A percentile compares a stretch with the other conserved stretches of the same genome.
phyloP scores from a whole-genome alignment of 2,888 invertebrate genomes.

The Drosophila cognata region DNA sequence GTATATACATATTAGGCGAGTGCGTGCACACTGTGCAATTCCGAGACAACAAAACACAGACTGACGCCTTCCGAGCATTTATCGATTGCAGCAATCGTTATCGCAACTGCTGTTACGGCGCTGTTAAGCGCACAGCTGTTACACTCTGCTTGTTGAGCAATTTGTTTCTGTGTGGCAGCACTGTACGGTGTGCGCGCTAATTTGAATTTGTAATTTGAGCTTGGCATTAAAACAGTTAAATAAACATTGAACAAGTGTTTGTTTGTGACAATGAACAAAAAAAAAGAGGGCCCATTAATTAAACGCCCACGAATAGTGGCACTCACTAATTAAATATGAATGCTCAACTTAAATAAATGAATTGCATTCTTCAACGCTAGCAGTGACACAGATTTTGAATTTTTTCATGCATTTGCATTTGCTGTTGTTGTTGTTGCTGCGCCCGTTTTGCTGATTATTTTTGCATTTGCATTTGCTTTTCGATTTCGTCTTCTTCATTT shows the following conservation, averaged over 20 bases:
- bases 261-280: slow-evolving; percentile 26
- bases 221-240: not conserved
- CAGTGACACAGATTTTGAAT: slow-evolving; percentile 70
- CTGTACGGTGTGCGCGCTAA: slow-evolving; percentile 11
- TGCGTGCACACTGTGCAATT: slow-evolving; percentile 25
- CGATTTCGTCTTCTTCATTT: slow-evolving; percentile 17
- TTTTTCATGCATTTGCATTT: slow-evolving; percentile 33
- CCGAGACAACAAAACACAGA: slow-evolving; percentile 44
- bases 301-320: slow-evolving; percentile 57
- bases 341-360: slow-evolving; percentile 43
- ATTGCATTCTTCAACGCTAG: slow-evolving; percentile 50
- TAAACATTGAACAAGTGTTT: slow-evolving; percentile 1
- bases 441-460: slow-evolving; percentile 36
- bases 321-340: slow-evolving; percentile 41
- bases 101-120: slow-evolving; percentile 14
- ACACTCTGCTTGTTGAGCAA: not conserved
- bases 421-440: slow-evolving; percentile 19
- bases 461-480: slow-evolving; percentile 13
- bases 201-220: slow-evolving; percentile 27
- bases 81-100: slow-evolving; percentile 32
- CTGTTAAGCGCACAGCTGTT: slow-evolving; percentile 8
- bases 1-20: slow-evolving; percentile 32
- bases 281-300: slow-evolving; percentile 55
- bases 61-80: slow-evolving; percentile 17
- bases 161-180: slow-evolving; percentile 26